These are phyloP conservation scores for Lissocephala sabroskyi DNA, from an alignment of 2,888 invertebrate species.

Conservation along the genomic window DNA sequence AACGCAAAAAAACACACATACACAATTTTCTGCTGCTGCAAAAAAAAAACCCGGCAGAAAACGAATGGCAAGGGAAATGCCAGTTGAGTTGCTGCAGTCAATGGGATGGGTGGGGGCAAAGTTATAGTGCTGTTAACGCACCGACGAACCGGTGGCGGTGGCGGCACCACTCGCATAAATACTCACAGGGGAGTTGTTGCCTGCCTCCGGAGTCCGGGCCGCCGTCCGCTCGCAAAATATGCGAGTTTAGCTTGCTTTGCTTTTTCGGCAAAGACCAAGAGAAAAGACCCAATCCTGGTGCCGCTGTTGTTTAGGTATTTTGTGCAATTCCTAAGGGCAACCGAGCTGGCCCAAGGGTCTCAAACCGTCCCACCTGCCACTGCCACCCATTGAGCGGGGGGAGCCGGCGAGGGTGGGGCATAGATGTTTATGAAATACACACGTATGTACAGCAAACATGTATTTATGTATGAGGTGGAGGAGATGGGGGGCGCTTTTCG, in stretches of 20 bases:
- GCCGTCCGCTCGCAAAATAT: neutral
- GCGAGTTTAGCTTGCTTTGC: too few relatives aligned
- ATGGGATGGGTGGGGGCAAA: constrained; percentile 37
- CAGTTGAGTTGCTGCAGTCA: constrained; percentile 5
- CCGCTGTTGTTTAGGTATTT: constrained; percentile 26
- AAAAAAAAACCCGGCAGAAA: constrained; percentile 23
- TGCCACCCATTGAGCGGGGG: too few relatives aligned
- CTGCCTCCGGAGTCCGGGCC: too few relatives aligned
- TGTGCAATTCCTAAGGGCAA: constrained; percentile 45
- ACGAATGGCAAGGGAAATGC: constrained; percentile 16
- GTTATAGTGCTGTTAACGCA: constrained; percentile 21
- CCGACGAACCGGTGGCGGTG: neutral
- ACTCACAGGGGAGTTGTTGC: constrained; percentile 60
- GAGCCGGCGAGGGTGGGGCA: constrained; percentile 44
- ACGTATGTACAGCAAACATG: constrained; percentile 43
- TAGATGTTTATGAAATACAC: constrained; percentile 57
- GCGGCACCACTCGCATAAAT: constrained; percentile 54
- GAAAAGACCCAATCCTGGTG: constrained; percentile 4
- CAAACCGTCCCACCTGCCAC: too few relatives aligned
- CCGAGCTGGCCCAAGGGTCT: constrained; percentile 2
- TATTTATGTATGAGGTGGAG: constrained; percentile 63
- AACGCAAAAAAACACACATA: neutral
- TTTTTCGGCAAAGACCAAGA: too few relatives aligned
- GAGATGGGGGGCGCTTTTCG: too few relatives aligned
- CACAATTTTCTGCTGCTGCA: constrained; percentile 16